Base-by-base conservation (phyloP, 30 jellyfish, hydroid and myxozoan species). In the Catostylus mosaicus region DNA sequence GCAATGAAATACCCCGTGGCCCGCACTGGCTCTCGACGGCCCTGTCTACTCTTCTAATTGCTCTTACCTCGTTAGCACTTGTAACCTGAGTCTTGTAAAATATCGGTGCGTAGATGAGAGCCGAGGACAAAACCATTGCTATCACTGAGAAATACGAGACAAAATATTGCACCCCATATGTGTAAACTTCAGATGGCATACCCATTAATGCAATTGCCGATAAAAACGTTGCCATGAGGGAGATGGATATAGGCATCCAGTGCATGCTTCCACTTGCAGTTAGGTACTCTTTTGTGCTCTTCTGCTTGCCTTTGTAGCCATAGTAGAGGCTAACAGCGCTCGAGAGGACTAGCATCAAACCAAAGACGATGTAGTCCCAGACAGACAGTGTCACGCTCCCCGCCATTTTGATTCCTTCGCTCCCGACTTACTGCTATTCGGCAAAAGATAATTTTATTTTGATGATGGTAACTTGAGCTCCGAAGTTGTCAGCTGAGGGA, bases 31-130 rank as follows among this genome's bases (percentile, higher is more conserved):
- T n/a, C n/a, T n/a, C n/a, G n/a, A n/a, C n/a, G n/a, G 24, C 24
- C 63, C 63, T 6, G 24, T 50, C 20, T 27, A 4, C 5, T 8
- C 0, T 50, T 27, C 24, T 4, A 16, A 6, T 3, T 23, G 12
- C 14, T 61, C 77, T 29, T 37, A 89, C 97, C 95, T 89, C 97
- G 67, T 89, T 82, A 1, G 95, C 90, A 59, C 95, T 82, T 45
- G 86, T 73, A 8, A 89, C 88, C 59, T 76, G 84, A 9, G 88
- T 66, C 36, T 79, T 52, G 84, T 89, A 89, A 46, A 89, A 89
- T 18, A 89, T 89, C 32, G 97, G 97, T 45, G 90, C 83, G 74
- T 81, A 89, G 43, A 89, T 78, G 66, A 43, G 31, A 1, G 95
- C 94, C 5, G 87, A 70, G 4, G 31, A 54, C 27, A 77, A 4